Evolutionary conservation across 2,888 invertebrate genomes (phyloP).

Genomic region (Drosophila vallismaia): DNA sequence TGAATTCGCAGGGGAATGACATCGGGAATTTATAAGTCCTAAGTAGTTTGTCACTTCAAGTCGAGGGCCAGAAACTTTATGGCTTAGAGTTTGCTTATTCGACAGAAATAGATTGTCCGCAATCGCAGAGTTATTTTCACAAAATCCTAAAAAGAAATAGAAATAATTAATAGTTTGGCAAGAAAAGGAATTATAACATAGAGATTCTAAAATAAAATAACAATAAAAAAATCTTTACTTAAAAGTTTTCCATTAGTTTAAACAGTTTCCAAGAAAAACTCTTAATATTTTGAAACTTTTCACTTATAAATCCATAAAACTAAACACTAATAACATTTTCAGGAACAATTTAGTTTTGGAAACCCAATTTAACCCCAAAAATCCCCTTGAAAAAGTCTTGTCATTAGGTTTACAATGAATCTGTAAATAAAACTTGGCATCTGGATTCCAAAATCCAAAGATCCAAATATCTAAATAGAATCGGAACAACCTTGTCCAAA

Average conservation of each 20-base stretch:
- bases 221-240: no score
- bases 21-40: conserved; percentile 38
- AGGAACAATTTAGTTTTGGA: no score
- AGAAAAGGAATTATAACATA: no score
- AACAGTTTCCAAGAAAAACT: no score
- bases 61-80: conserved; percentile 13
- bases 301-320: no score
- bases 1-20: conserved; percentile 46
- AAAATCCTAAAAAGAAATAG: conserved; percentile 5
- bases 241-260: no score
- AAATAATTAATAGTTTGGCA: not conserved
- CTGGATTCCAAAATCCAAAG: not conserved
- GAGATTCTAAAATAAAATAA: no score
- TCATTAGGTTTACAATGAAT: conserved; percentile 1
- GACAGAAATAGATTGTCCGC: conserved; percentile 23
- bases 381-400: not conserved
- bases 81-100: conserved; percentile 7
- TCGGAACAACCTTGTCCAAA: conserved; percentile 16
- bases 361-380: not conserved
- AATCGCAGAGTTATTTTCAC: conserved; percentile 2
- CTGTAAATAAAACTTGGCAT: conserved; percentile 7
- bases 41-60: conserved; percentile 43
- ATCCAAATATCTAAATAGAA: conserved; percentile 1
- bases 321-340: no score
- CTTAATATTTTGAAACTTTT: not conserved